These are phyloP conservation scores for Drosophila infuscata DNA, from an alignment of 2,888 invertebrate genomes.

Conservation along the genomic window DNA sequence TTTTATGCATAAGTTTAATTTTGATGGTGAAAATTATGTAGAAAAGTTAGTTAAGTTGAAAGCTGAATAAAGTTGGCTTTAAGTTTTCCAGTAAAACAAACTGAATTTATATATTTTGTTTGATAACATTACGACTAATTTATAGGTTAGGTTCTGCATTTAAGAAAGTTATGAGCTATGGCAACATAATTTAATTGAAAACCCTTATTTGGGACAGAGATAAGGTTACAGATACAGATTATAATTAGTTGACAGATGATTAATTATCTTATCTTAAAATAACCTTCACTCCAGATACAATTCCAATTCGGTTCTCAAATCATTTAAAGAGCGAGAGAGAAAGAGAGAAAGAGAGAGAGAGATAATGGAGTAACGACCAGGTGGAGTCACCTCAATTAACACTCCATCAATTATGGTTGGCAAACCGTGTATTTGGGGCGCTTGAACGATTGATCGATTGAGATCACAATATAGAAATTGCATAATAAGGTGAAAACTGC, in stretches of 20 bases:
- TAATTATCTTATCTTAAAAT: not conserved
- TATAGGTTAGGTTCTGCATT: not conserved
- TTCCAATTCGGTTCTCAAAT: not conserved
- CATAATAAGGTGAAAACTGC: constrained; percentile 63
- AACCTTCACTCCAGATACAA: not conserved
- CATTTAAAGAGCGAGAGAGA: constrained; percentile 6
- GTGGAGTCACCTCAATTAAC: constrained; percentile 1
- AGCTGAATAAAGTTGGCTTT: not conserved
- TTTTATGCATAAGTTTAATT: not conserved
- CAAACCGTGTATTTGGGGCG: not conserved
- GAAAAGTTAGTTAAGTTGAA: not conserved
- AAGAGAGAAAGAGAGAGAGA: not conserved
- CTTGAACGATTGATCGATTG: constrained; percentile 32
- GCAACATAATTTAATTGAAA: not conserved
- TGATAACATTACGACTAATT: not conserved
- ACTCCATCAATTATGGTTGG: not conserved
- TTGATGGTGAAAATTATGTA: not conserved
- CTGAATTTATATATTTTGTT: not conserved
- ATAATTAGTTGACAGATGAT: not conserved
- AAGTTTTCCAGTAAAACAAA: not conserved
- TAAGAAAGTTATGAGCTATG: not conserved
- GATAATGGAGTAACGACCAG: constrained; percentile 17
- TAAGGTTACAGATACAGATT: not conserved
- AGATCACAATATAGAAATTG: constrained; percentile 50
- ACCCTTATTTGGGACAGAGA: no score